Conservation (phyloP, 1,140 invertebrate genomes). For the Macrosteles quadrilineatus region DNA sequence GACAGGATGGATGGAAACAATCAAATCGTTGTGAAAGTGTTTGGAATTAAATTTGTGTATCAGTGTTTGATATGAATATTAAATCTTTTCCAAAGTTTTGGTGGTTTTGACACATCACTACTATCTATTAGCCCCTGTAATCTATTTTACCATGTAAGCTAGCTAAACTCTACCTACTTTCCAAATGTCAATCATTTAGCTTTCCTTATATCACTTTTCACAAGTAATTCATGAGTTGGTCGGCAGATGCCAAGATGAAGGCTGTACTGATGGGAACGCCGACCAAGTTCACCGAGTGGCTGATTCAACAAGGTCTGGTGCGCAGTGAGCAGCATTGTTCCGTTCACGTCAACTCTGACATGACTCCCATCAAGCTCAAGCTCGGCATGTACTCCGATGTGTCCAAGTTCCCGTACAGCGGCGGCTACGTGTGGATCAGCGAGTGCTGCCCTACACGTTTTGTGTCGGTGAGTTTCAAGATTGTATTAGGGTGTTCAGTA, state of each 20-base stretch:
- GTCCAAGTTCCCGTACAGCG: constrained; percentile 79
- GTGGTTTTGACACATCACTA: no score
- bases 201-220: no score
- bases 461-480: constrained; percentile 60
- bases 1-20: no score
- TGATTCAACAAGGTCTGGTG: constrained; percentile 80
- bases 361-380: constrained; percentile 64
- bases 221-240: no score
- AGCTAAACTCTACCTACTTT: no score
- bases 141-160: no score
- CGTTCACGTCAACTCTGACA: constrained; percentile 55
- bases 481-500: not conserved
- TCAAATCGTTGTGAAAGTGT: no score
- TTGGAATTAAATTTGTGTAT: no score
- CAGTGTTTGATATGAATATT: no score
- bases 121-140: no score
- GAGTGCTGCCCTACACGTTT: constrained; percentile 80
- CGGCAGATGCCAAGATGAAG: constrained; percentile 70
- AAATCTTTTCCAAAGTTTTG: no score
- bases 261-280: constrained; percentile 73
- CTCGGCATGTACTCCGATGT: constrained; percentile 83
- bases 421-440: constrained; percentile 87
- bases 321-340: constrained; percentile 74
- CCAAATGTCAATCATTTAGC: no score
- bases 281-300: constrained; percentile 84